These are phyloP conservation scores for Muscidifurax raptorellus DNA, from an alignment of 1,140 invertebrate genomes.

Conservation along the genomic window DNA sequence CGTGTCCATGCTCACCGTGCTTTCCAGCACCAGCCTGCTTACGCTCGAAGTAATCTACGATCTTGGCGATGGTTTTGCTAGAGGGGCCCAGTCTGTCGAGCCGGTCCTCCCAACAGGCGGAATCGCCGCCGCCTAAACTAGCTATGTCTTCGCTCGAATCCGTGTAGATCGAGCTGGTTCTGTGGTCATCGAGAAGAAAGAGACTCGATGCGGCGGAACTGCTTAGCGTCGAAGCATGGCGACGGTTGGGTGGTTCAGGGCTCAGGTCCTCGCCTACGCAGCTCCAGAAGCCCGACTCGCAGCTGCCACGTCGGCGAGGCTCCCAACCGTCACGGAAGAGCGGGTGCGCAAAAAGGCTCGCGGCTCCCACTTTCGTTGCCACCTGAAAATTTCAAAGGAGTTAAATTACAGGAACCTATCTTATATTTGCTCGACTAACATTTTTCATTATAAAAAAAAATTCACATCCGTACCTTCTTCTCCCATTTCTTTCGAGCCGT, in stretches of 20 bases:
- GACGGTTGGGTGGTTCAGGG: conserved; percentile 72
- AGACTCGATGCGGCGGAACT: conserved; percentile 79
- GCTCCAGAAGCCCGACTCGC: conserved; percentile 92
- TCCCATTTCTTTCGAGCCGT: conserved; percentile 74
- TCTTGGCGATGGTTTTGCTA: conserved; percentile 85
- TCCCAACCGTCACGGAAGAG: conserved; percentile 75
- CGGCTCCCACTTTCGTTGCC: conserved; percentile 70
- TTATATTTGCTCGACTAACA: neutral
- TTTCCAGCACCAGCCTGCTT: conserved; percentile 75
- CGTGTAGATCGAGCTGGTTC: conserved; percentile 89
- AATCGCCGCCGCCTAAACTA: conserved; percentile 85
- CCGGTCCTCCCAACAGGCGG: conserved; percentile 81
- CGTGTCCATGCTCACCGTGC: conserved; percentile 61
- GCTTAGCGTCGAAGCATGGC: conserved; percentile 75
- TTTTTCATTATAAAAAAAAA: neutral
- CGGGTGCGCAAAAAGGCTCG: conserved; percentile 75
- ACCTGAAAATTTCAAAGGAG: conserved; percentile 59
- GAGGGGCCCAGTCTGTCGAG: conserved; percentile 77
- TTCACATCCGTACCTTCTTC: conserved; percentile 64
- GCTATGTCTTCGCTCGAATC: conserved; percentile 91
- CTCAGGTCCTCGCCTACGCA: conserved; percentile 84
- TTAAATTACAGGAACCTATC: neutral
- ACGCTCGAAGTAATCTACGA: conserved; percentile 91
- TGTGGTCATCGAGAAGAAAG: conserved; percentile 80
- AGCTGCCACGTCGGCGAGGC: conserved; percentile 85